Conservation (phyloP, 1,140 invertebrate species). For the Glossosoma conforme region DNA sequence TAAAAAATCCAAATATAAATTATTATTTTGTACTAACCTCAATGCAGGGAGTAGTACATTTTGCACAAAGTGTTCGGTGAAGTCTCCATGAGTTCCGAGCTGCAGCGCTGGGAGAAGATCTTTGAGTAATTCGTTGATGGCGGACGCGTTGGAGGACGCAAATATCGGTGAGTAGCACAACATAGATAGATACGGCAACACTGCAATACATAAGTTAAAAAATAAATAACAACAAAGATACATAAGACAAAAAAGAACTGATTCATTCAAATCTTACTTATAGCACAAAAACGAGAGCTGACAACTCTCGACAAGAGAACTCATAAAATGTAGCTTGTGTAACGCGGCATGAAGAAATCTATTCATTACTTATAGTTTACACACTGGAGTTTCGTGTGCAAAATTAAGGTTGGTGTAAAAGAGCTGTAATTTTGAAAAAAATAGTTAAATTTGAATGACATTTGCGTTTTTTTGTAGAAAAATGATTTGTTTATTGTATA, state of each 20-base stretch:
- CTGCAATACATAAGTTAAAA: slow-evolving; percentile 16
- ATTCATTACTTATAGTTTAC: too few species aligned
- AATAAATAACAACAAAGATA: too few species aligned
- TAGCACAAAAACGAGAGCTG: too few species aligned
- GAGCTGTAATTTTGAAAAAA: too few species aligned
- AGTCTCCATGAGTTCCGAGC: slow-evolving; percentile 21
- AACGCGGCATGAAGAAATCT: too few species aligned
- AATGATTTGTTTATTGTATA: too few species aligned
- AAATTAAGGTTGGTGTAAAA: too few species aligned
- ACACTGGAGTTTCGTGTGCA: too few species aligned
- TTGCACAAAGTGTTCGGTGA: slow-evolving; percentile 24
- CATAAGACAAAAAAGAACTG: slow-evolving; percentile 6
- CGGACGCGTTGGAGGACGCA: slow-evolving; percentile 14
- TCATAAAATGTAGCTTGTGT: too few species aligned
- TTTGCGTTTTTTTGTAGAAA: too few species aligned
- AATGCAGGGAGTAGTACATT: slow-evolving; percentile 24
- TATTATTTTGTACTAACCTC: slow-evolving; percentile 17
- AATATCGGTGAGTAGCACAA: slow-evolving; percentile 25
- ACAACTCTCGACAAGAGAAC: too few species aligned
- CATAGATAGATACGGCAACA: slow-evolving; percentile 22
- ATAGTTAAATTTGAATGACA: too few species aligned
- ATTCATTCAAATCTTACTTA: slow-evolving; percentile 4
- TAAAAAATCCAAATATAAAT: not conserved
- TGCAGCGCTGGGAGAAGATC: slow-evolving; percentile 26
- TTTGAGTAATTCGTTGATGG: slow-evolving; percentile 21